These are phyloP conservation scores for Alces alces DNA, from an alignment of 2,113 vertebrate genomes.

Conservation along the genomic window DNA sequence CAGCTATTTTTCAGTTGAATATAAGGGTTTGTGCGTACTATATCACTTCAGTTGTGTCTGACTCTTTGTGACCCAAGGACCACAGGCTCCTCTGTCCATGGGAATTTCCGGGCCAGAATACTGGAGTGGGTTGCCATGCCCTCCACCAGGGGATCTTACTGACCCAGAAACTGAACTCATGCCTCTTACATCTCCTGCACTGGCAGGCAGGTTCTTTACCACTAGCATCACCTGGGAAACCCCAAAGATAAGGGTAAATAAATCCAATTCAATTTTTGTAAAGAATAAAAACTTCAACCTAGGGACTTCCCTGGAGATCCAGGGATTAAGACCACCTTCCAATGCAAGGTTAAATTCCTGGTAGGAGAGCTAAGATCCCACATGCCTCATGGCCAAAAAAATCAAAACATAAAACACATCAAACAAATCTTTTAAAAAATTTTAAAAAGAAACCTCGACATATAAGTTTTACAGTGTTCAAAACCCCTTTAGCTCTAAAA, in stretches of 20 bases:
- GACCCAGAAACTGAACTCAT: not conserved
- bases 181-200: not conserved
- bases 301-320: not conserved
- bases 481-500: not conserved
- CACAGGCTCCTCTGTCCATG: not conserved
- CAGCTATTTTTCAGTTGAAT: not conserved
- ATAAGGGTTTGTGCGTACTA: not conserved
- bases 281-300: not conserved
- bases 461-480: not conserved
- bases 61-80: not conserved
- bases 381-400: not conserved
- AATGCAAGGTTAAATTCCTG: not conserved
- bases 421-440: not conserved
- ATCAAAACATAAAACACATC: not conserved
- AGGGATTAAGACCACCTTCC: not conserved
- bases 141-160: not conserved
- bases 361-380: not conserved
- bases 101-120: not conserved
- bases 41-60: not conserved
- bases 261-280: not conserved
- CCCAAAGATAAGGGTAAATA: not conserved
- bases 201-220: not conserved
- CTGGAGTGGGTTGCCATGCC: not conserved
- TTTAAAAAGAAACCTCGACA: not conserved
- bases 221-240: not conserved